Base-by-base conservation (phyloP, 1,140 invertebrate genomes). In the Sitobion miscanthi region DNA sequence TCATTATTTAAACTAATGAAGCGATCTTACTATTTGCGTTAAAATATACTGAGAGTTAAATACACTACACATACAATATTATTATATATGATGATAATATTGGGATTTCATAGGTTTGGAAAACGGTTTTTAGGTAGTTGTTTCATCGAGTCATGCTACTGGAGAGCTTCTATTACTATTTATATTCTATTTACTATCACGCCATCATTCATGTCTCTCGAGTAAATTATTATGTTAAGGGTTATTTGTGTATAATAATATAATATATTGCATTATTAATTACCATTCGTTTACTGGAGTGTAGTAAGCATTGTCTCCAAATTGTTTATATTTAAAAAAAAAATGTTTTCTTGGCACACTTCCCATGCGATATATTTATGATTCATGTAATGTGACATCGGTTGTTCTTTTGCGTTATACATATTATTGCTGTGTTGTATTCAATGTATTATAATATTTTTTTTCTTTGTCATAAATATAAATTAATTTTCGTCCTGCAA, bases 391-490 rank as follows among this genome's bases (percentile, higher is more conserved):
- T 47, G 11, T 45, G 45, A 47, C 85, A 25, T 23, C 38, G 42
- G 30, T 35, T n/a, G 30, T 77, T 77, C 62, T 77, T 77, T n/a
- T 17, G 1, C 30, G 62, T 77, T 77, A n/a, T n/a, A 77, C n/a
- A 77, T 69, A 77, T n/a, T 77, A 77, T 30, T 17, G 4, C 62
- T n/a, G 14, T n/a, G 62, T n/a, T 77, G 30, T 77, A n/a, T 77
- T 77, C 30, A n/a, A 77, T 77, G 62, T n/a, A 77, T 77, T n/a
- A 35, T 77, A 17, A n/a, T 69, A 69, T n/a, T 62, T 23, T 62
- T 62, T 62, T 62, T n/a, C 30, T 77, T n/a, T 77, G 62, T 77
- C 62, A 77, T n/a, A 69, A 77, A 77, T 77, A 77, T 77, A 77
- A 77, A 77, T 77, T 77, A 77, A 77, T n/a, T 77, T 77, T 20